phyloP scores from a whole-genome alignment of 2,888 invertebrate genomes.

The Mycogona germanica region DNA sequence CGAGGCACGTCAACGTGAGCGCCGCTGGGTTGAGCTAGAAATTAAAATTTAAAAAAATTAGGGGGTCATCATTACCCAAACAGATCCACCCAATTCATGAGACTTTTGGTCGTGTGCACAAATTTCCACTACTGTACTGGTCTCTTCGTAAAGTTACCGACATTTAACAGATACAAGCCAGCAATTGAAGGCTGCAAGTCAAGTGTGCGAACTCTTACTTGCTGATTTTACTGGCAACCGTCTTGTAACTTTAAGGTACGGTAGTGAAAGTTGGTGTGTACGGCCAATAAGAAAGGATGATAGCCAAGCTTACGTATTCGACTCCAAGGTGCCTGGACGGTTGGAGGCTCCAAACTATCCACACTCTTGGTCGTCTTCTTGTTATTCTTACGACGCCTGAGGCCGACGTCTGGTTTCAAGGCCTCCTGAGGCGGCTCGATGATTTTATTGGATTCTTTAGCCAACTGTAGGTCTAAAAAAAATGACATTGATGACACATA shows the following conservation, averaged over 20 bases:
- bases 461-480: conserved; percentile 4
- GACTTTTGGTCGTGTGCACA: no score
- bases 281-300: background rate
- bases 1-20: no score
- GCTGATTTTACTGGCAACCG: background rate
- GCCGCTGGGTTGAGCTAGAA: no score
- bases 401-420: background rate
- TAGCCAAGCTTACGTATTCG: background rate
- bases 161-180: background rate
- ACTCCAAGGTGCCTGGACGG: background rate
- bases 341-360: background rate
- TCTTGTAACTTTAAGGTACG: background rate
- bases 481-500: background rate
- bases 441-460: conserved; percentile 4
- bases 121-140: no score
- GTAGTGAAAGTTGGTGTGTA: background rate
- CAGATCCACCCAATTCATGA: no score
- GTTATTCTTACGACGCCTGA: background rate
- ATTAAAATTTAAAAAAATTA: no score
- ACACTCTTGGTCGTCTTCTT: background rate
- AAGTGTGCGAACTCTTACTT: background rate
- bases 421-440: background rate
- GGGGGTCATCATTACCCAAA: no score
- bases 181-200: background rate
- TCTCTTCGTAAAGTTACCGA: no score